phyloP scores from a whole-genome alignment of 2,888 invertebrate genomes.

The Caenorhabditis becei region DNA sequence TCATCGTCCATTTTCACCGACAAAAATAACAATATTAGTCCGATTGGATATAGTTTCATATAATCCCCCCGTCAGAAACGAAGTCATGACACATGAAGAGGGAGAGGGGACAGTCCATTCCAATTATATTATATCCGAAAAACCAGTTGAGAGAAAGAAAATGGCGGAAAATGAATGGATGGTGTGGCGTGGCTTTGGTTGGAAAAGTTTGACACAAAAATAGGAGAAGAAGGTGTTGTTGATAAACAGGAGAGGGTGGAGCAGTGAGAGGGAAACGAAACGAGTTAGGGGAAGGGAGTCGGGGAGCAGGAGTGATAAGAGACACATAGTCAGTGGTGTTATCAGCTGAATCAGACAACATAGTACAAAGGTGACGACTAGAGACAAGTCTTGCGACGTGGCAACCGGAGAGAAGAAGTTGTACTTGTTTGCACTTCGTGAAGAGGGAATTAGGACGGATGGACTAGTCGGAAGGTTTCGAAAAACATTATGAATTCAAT shows the following conservation, averaged over 20 bases:
- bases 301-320: conserved; percentile 28
- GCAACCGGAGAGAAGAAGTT: neutral
- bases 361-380: conserved; percentile 34
- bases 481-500: too few relatives aligned
- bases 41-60: conserved; percentile 23
- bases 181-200: conserved; percentile 8
- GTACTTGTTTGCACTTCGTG: neutral
- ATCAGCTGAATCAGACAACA: conserved; percentile 45
- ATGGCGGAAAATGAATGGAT: neutral
- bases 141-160: conserved; percentile 29
- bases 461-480: too few relatives aligned
- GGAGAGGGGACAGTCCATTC: conserved; percentile 46
- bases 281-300: conserved; percentile 4
- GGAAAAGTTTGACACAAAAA: conserved; percentile 1
- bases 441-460: too few relatives aligned
- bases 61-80: conserved; percentile 37
- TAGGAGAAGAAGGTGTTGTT: neutral
- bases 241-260: neutral
- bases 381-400: neutral
- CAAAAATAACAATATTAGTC: conserved; percentile 46
- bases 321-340: conserved; percentile 50
- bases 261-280: neutral
- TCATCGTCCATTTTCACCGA: conserved; percentile 8
- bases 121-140: conserved; percentile 59
- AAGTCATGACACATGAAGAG: conserved; percentile 24